Conservation (phyloP, 2,797 vertebrate genomes). For the Sparus aurata region DNA sequence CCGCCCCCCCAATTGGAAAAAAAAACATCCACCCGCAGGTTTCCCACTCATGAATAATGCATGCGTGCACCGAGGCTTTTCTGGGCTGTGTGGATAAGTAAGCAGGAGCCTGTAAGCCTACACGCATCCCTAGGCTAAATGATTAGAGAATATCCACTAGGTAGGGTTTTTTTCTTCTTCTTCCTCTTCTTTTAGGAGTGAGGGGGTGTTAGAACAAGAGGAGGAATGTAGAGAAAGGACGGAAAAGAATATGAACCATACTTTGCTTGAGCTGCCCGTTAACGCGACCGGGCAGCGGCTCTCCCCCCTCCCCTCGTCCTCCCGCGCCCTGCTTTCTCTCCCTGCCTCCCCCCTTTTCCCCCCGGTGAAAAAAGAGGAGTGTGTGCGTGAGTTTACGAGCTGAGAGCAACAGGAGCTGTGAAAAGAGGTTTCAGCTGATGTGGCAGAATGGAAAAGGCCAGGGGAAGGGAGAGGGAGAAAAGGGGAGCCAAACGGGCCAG, state of each 20-base stretch:
- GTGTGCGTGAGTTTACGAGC: slow-evolving; percentile 79
- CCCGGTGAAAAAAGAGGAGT: slow-evolving; percentile 58
- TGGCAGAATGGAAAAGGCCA: slow-evolving; percentile 78
- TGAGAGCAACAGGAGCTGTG: slow-evolving; percentile 84
- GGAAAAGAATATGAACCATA: slow-evolving; percentile 50
- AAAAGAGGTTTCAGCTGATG: slow-evolving; percentile 84
- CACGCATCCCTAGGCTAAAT: slow-evolving; percentile 65
- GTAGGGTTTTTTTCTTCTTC: slow-evolving; percentile 12
- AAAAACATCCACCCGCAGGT: slow-evolving; percentile 45
- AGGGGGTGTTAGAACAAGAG: slow-evolving; percentile 30
- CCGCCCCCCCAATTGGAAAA: neutral
- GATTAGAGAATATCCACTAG: slow-evolving; percentile 65
- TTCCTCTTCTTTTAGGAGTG: slow-evolving; percentile 6
- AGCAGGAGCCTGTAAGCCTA: slow-evolving; percentile 54
- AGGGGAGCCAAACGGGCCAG: slow-evolving; percentile 39
- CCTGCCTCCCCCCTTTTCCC: slow-evolving; percentile 1
- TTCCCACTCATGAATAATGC: slow-evolving; percentile 60
- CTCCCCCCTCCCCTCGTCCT: no score
- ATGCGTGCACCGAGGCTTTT: slow-evolving; percentile 32
- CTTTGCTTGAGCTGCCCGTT: slow-evolving; percentile 43
- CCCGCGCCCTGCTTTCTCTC: slow-evolving; percentile 28
- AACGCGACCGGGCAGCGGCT: slow-evolving; percentile 24
- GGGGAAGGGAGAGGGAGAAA: slow-evolving; percentile 38
- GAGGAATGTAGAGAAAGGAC: slow-evolving; percentile 27
- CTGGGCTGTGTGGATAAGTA: slow-evolving; percentile 58